Base-by-base conservation (phyloP, 1,140 invertebrate genomes). In the Lepidostoma basale region DNA sequence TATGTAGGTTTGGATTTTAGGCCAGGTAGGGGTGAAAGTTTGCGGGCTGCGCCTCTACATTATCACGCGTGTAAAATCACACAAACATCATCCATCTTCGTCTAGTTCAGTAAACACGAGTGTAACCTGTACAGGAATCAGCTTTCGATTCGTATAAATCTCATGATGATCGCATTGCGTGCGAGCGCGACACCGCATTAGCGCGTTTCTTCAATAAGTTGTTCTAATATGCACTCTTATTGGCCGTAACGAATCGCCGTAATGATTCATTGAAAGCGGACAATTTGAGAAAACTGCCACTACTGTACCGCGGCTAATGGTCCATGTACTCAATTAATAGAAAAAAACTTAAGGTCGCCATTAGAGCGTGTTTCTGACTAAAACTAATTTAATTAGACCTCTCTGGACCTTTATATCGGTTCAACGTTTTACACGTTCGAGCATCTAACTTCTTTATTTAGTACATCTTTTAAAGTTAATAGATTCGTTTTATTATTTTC, bases 91-190 rank as follows among this genome's bases (percentile, higher is more conserved):
- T 56, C 52, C 52, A 56, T 56, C 52, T 56, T 56, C 28, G 52
- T 56, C 52, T 33, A 22, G 28, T 56, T 56, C 28, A 3, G 36
- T 49, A 28, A 49, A 49, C 8, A 39, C 12, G 30, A 12, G 3
- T 56, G 49, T 56, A 16, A 33, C 28, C 36, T 33, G 25, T 52
- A 39, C 52, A 49, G 52, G 28, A 56, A 36, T 56, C 52, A 36
- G 18, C 52, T 56, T 56, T 56, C 30, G 52, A 56, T 56, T 56
- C 52, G 30, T 56, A 22, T 56, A 56, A 36, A 28, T 3, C 22
- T 25, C 22, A 30, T 62, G 40, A 62, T 62, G 59, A 62, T 47
- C 59, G 42, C 40, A 62, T 62, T 47, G 59, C 59, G 59, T 62
- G 59, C 8, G 23, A 4, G 9, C 25, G n/a, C 42, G 26, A n/a